Base-by-base conservation (phyloP, 30 jellyfish, hydroid and myxozoan species). In the Turritopsis rubra region DNA sequence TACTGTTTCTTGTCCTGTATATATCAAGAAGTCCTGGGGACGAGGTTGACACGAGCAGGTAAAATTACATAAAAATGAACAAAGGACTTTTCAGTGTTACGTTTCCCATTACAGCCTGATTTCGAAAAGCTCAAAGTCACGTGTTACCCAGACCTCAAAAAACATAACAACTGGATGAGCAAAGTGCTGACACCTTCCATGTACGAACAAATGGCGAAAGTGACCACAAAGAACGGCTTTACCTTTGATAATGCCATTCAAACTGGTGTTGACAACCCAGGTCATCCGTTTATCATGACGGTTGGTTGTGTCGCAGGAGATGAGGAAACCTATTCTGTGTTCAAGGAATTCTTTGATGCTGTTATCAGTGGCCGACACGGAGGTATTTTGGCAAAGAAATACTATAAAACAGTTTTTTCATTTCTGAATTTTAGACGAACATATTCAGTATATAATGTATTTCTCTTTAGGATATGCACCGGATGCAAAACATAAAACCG, bases 241-340 rank as follows among this genome's bases (percentile, higher is more conserved):
- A 75, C 96, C 16, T 84, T 91, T 21, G 96, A 91, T 76, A 65
- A 79, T 23, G 82, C 71, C 83, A 91, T 91, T 52, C 97, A 91
- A 71, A 91, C 97, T 13, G 97, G 97, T n/a, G 97, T 91, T n/a
- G 97, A 91, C 83, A 91, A 91, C 87, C 97, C 97, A 1, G 97
- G 97, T 29, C 97, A 91, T 52, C 97, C 97, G 18, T 91, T 91
- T 79, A 91, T 91, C 72, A 86, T 86, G 91, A 91, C 94, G 16
- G 97, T 91, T 28, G 97, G 97, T 25, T 86, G 96, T 76, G 96
- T 91, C 16, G 97, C 97, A 1, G 95, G 95, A 8, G 97, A 91
- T 73, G 97, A 90, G 72, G 97, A 90, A 31, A 27, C 85, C 7
- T 90, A 90, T 66, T 86, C 81, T 23, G 91, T 65, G 0, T 90